Evolutionary conservation across 2,113 vertebrate species (phyloP), one percentile per base, ranked within the genome.

Genomic region (Gadus chalcogrammus): DNA sequence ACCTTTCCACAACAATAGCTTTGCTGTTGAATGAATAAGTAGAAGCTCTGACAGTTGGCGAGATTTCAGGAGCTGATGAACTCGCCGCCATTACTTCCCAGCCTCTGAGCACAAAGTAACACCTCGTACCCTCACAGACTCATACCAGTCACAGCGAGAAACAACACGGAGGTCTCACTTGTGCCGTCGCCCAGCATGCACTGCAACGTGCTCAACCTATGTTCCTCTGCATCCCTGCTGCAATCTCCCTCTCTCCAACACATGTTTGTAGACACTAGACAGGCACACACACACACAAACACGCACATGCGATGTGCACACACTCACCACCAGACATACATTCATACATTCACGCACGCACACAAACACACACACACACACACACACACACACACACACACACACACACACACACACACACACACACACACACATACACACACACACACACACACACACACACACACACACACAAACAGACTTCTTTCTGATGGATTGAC

Each of bases 11-110:
- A 85, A 80, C 89, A 88, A 84, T 85, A 88, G 88, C 79, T 87
- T 1, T 48, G 73, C 82, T 87, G 84, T 88, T 85, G 85, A 86
- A 80, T 84, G 84, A 82, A 81, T 83, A 81, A 83, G 75, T 87
- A 89, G 42, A 48, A 89, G 82, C 82, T 73, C 70, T 73, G 79
- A 66, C 73, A 75, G 79, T 81, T 20, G 74, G 85, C 80, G 73
- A 74, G 80, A 67, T 85, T 80, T 78, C 74, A 71, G 78, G 42
- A 42, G 35, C 67, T 78, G 80, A 72, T 82, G 79, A 82, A 69
- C 77, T 66, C 35, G 5, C 18, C 9, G 4, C 35, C n/a, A 65
- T 16, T 69, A 69, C 62, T 72, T 48, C 62, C 52, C 59, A 53
- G 56, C 69, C 64, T 17, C 56, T 59, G 35, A 24, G 68, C 61